Base-by-base conservation (phyloP, 2,888 invertebrate genomes). In the Hypselothyrea guttata region DNA sequence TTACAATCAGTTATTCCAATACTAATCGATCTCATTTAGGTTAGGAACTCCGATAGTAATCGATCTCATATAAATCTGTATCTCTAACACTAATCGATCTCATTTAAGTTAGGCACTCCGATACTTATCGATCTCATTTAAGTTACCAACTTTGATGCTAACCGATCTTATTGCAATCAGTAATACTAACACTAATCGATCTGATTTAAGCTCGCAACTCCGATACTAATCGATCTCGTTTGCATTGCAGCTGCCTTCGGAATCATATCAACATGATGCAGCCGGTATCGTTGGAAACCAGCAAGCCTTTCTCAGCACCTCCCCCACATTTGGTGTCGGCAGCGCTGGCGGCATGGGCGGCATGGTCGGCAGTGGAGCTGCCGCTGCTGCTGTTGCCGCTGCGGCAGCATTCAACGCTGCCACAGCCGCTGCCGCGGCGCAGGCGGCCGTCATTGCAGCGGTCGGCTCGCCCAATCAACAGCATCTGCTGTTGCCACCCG, bases 401-500 rank as follows among this genome's bases (percentile, higher is more conserved):
- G 67, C 64, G 11, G 78, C 74, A 40, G 84, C 63, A 4, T 82
- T 78, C n/a, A 77, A 65, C 62, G 82, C 74, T 3, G 79, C 79
- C 34, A 70, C 74, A 2, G 75, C 55, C 31, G 77, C 75, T 42
- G 85, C 84, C 13, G 77, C 87, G 27, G 87, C 84, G 7, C 84
- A 81, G 42, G 88, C 86, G 18, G 87, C 88, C 12, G 87, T 81
- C 13, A 87, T 87, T 53, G 88, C 84, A 40, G 87, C 86, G 42
- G 88, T 88, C 65, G 88, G 88, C 68, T 86, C 88, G 60, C 87
- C 88, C 55, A 86, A 87, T 51, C 89, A 89, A 61, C 88, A 88
- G 70, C 88, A 88, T 37, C 61, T 89, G 64, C 90, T 95, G 77
- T 92, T 96, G 74, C 93, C 92, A 66, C 95, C 96, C 38, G 97